phyloP scores from a whole-genome alignment of 2,113 vertebrate genomes.

The Cairina moschata region DNA sequence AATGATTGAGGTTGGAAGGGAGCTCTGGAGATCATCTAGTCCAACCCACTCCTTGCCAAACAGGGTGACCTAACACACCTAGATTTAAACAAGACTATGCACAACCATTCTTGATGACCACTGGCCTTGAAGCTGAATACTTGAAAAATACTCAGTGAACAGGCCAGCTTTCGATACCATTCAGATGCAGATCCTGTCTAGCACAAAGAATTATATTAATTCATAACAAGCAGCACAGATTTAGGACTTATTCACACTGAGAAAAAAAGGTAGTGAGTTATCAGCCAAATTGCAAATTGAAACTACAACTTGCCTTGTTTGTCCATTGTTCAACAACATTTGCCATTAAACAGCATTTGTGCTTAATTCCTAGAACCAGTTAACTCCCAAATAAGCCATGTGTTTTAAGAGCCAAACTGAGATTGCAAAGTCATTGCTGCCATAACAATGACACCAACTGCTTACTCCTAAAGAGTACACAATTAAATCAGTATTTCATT shows the following conservation, averaged over 20 bases:
- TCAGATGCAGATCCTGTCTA: not conserved
- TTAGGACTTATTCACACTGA: not conserved
- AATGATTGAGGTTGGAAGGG: no score
- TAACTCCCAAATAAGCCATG: not conserved
- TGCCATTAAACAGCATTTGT: no score
- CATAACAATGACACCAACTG: not conserved
- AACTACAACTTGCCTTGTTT: not conserved
- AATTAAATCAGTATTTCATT: not conserved
- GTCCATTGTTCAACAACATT: no score
- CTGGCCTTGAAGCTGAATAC: not conserved
- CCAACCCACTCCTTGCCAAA: no score
- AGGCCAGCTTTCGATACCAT: not conserved
- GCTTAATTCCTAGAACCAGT: not conserved
- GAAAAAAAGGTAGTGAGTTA: not conserved
- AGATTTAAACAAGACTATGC: not conserved
- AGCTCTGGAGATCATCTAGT: no score
- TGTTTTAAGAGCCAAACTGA: not conserved
- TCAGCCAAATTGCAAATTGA: not conserved
- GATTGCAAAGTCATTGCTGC: not conserved
- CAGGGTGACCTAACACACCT: no score
- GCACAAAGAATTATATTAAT: not conserved
- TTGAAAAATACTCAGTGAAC: not conserved
- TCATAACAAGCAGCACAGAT: not conserved
- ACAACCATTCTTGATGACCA: not conserved
- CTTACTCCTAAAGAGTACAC: not conserved